These are phyloP conservation scores for Malurus cyaneus DNA, from an alignment of 2,113 vertebrate species.

Conservation along the genomic window DNA sequence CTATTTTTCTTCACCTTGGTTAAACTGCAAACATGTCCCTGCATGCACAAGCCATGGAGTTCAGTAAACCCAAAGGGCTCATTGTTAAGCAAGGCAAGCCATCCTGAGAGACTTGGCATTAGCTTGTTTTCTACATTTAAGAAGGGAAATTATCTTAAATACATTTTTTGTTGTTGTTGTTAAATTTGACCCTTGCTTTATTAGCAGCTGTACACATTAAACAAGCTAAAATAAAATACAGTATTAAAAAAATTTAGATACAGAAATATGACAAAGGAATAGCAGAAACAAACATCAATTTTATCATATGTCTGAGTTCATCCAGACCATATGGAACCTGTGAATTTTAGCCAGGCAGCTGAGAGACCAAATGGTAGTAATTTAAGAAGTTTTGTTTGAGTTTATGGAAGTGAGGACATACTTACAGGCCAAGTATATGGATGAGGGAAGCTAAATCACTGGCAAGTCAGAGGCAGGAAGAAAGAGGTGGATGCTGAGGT, in stretches of 20 bases:
- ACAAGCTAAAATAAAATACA: not conserved
- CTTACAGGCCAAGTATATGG: not conserved
- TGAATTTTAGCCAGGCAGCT: not conserved
- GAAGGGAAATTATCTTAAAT: not conserved
- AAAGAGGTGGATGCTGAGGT: not conserved
- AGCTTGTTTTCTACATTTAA: not conserved
- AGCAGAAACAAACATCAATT: not conserved
- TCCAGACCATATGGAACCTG: not conserved
- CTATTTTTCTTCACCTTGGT: constrained; percentile 2
- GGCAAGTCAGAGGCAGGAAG: not conserved
- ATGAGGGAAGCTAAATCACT: not conserved
- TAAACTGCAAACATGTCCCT: not conserved
- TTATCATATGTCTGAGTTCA: not conserved
- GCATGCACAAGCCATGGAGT: not conserved
- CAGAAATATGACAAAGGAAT: not conserved
- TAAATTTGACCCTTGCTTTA: not conserved
- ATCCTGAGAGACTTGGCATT: not conserved
- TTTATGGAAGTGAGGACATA: not conserved
- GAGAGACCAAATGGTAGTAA: not conserved
- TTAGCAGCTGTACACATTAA: not conserved
- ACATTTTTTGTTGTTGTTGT: not conserved
- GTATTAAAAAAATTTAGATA: not conserved
- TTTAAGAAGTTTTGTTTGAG: not conserved
- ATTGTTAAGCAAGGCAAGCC: not conserved
- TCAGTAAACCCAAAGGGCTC: not conserved